Evolutionary conservation across 2,113 vertebrate species (phyloP).

Genomic region (Siphamia tubifer): DNA sequence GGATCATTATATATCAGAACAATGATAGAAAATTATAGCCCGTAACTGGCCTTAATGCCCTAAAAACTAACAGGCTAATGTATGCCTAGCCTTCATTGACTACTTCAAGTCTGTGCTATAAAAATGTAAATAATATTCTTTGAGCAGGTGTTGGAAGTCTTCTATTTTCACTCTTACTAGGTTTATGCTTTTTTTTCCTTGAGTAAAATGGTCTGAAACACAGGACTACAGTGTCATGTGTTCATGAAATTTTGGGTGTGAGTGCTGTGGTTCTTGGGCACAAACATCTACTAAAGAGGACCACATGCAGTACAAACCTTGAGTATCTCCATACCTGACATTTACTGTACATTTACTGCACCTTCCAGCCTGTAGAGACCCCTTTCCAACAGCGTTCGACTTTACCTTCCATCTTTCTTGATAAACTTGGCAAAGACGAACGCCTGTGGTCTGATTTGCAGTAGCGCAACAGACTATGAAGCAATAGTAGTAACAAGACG

Average conservation of each 20-base stretch:
- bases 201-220: background rate
- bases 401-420: background rate
- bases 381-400: background rate
- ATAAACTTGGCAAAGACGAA: background rate
- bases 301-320: background rate
- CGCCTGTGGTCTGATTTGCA: slow-evolving; percentile 1
- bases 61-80: no score
- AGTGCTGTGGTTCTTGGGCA: background rate
- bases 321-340: no score
- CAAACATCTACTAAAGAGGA: background rate
- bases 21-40: no score
- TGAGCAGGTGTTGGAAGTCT: no score
- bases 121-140: no score
- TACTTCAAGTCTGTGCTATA: no score
- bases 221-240: background rate
- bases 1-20: no score
- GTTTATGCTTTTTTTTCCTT: background rate
- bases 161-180: no score
- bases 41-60: no score
- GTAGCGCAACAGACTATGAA: background rate
- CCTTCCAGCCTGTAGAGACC: background rate
- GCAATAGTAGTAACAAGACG: background rate
- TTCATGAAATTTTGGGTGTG: background rate
- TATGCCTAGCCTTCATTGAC: no score
- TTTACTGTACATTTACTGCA: background rate